Percentiles rank a stretch among this genome's conserved stretches.
Conservation (phyloP, 2,888 invertebrate genomes). For the Sinelater perroti region DNA sequence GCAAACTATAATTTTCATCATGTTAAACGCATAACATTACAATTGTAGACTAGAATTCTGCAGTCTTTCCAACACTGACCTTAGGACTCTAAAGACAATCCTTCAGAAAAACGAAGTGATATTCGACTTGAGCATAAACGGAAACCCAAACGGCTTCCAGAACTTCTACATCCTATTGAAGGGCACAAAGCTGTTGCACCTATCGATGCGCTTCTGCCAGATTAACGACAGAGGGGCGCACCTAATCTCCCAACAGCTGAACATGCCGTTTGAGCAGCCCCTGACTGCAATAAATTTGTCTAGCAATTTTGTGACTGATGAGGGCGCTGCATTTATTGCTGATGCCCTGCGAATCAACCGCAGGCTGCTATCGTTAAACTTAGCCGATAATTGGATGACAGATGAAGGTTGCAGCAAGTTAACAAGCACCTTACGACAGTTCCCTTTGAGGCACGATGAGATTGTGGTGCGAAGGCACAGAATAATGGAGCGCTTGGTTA, state of each 20-base stretch:
- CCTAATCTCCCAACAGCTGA: conserved; percentile 50
- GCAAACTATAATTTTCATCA: not conserved
- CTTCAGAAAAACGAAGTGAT: conserved; percentile 46
- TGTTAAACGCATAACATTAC: too few species aligned
- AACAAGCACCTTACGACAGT: conserved; percentile 47
- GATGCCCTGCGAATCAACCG: conserved; percentile 54
- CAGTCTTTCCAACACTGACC: conserved; percentile 49
- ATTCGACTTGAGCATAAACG: conserved; percentile 53
- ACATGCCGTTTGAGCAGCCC: conserved; percentile 40
- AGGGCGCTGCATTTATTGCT: conserved; percentile 51
- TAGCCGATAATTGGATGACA: conserved; percentile 53
- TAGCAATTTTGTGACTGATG: conserved; percentile 55
- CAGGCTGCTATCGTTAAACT: conserved; percentile 47
- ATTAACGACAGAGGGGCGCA: conserved; percentile 50
- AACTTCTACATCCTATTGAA: conserved; percentile 52
- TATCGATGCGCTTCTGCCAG: conserved; percentile 54
- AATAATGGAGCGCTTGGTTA: conserved; percentile 33
- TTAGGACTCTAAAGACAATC: conserved; percentile 49
- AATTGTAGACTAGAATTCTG: conserved; percentile 53
- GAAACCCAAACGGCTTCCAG: conserved; percentile 54
- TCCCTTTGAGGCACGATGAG: conserved; percentile 53
- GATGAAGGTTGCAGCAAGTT: conserved; percentile 45
- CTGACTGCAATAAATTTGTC: conserved; percentile 55
- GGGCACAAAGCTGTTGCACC: conserved; percentile 44
- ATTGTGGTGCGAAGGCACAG: conserved; percentile 47